A percentile compares a stretch with the other conserved stretches of the same genome.
Conservation (phyloP, 1,140 invertebrate genomes). For the Eufriesea mexicana region DNA sequence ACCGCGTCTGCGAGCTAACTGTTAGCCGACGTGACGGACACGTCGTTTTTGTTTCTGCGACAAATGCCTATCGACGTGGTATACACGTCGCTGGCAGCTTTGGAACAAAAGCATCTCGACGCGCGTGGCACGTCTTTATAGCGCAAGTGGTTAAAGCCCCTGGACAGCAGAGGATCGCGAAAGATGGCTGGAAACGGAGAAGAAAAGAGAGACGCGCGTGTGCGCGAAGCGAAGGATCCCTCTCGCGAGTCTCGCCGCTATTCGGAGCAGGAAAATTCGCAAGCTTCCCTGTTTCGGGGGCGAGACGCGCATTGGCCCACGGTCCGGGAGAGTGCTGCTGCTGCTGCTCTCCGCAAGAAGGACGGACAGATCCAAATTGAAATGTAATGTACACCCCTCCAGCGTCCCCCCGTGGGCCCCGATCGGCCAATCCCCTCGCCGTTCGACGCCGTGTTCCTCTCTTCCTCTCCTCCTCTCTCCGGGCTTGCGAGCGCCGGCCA, state of each 20-base stretch:
- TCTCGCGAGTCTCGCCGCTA: background rate
- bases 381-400: slow-evolving; percentile 76
- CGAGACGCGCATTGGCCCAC: slow-evolving; percentile 61
- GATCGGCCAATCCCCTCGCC: slow-evolving; percentile 53
- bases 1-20: too few species aligned
- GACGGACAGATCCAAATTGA: slow-evolving; percentile 76
- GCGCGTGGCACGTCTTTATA: too few species aligned
- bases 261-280: slow-evolving; percentile 62
- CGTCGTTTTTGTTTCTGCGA: too few species aligned
- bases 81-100: too few species aligned
- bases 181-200: too few species aligned
- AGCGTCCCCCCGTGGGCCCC: slow-evolving; percentile 40
- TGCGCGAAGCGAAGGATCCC: too few species aligned
- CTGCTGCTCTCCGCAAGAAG: slow-evolving; percentile 62
- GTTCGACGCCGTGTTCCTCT: slow-evolving; percentile 6
- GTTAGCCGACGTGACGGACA: too few species aligned
- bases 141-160: too few species aligned
- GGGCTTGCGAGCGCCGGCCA: slow-evolving; percentile 16
- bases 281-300: slow-evolving; percentile 54
- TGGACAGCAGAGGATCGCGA: too few species aligned
- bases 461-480: slow-evolving; percentile 1
- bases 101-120: too few species aligned
- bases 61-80: too few species aligned
- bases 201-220: background rate
- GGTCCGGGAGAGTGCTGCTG: slow-evolving; percentile 57